Evolutionary conservation across 2,888 invertebrate species (phyloP).

Genomic region (Pristionchus japonicus): DNA sequence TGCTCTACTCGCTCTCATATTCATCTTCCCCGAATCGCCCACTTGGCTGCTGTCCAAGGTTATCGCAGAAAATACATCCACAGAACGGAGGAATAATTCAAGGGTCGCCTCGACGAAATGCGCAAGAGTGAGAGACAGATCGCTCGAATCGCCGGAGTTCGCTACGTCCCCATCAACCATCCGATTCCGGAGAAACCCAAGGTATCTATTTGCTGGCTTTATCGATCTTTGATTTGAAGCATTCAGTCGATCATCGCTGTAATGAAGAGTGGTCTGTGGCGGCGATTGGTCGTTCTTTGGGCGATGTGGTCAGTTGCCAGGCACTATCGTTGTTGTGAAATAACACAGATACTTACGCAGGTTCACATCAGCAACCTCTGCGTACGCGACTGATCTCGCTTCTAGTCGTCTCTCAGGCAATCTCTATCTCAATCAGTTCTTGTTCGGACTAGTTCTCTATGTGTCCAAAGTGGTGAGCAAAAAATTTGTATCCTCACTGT

Average conservation of each 20-base stretch:
- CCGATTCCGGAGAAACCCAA: constrained; percentile 64
- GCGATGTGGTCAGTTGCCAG: constrained; percentile 66
- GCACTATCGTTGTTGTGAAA: neutral
- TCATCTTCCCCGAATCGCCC: constrained; percentile 73
- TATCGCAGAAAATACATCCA: neutral
- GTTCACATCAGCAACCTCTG: constrained; percentile 69
- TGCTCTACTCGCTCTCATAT: constrained; percentile 65
- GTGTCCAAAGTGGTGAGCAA: constrained; percentile 66
- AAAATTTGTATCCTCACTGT: no score
- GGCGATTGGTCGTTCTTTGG: constrained; percentile 69
- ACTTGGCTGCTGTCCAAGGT: constrained; percentile 73
- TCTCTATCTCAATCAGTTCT: constrained; percentile 71
- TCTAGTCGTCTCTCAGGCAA: constrained; percentile 70
- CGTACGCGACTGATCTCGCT: constrained; percentile 73
- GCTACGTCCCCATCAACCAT: constrained; percentile 63
- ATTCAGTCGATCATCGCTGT: constrained; percentile 60
- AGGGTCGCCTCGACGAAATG: constrained; percentile 65
- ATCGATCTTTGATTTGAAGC: no score
- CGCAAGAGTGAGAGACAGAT: constrained; percentile 66
- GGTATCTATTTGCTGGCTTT: constrained; percentile 41
- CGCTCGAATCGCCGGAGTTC: constrained; percentile 69
- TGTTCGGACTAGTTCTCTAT: constrained; percentile 71
- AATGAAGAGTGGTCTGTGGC: constrained; percentile 59
- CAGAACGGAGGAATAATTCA: neutral
- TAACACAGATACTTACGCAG: neutral